These are phyloP conservation scores for Neopelma chrysocephalum DNA, from an alignment of 2,797 vertebrate genomes.

Conservation along the genomic window DNA sequence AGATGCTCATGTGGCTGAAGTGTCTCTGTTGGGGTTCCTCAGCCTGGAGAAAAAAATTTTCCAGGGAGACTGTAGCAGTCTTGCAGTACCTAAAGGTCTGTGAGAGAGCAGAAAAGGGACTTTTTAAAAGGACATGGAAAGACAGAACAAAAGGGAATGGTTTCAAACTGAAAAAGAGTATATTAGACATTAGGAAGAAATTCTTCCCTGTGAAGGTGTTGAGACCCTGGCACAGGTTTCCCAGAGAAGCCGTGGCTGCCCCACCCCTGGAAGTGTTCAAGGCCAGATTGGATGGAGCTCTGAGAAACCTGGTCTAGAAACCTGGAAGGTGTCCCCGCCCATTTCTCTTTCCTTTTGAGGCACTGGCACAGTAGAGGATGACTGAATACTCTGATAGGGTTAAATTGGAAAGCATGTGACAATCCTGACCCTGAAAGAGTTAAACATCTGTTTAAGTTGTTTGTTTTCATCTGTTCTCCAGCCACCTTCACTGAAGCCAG, in stretches of 20 bases:
- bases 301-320: no score
- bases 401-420: neutral
- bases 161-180: no score
- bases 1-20: neutral
- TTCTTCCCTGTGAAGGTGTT: neutral
- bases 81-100: no score
- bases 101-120: neutral
- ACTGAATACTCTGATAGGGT: neutral
- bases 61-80: neutral
- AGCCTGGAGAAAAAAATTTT: neutral
- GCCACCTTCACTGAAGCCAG: neutral
- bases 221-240: neutral
- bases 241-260: neutral
- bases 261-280: neutral
- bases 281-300: neutral
- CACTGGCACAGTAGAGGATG: rapidly evolving
- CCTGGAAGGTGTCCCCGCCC: no score
- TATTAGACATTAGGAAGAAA: neutral
- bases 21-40: no score
- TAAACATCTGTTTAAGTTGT: neutral
- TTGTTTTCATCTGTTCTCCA: neutral
- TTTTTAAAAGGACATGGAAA: neutral
- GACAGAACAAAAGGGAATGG: no score
- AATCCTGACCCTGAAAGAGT: neutral
- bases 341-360: neutral